These are phyloP conservation scores for Cephus sareptanus DNA, from an alignment of 2,888 invertebrate species.

Conservation along the genomic window DNA sequence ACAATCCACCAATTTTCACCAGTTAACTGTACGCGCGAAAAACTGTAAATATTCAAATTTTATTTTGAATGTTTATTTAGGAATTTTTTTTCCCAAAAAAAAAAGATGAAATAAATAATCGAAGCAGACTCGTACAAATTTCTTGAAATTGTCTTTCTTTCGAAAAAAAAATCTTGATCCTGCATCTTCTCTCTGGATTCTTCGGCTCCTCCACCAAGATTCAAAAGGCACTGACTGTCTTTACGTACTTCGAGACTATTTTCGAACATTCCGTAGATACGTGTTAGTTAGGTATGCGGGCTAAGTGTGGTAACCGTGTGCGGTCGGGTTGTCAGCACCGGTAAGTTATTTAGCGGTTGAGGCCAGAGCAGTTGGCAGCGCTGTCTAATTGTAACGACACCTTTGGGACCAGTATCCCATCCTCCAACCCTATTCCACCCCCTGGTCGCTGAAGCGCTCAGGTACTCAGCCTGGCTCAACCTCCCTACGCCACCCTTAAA, in stretches of 20 bases:
- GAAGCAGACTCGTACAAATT: not conserved
- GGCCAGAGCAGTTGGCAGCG: conserved; percentile 58
- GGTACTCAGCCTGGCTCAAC: conserved; percentile 30
- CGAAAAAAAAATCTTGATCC: not conserved
- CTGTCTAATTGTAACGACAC: conserved; percentile 65
- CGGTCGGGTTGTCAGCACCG: conserved; percentile 63
- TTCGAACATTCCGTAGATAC: conserved; percentile 1
- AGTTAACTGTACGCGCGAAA: not conserved
- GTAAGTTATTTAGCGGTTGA: conserved; percentile 64
- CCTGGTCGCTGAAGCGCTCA: conserved; percentile 48
- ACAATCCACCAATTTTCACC: not conserved
- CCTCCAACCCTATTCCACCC: conserved; percentile 40
- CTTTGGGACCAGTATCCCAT: conserved; percentile 52
- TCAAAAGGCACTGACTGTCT: not conserved
- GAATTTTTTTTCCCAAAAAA: not conserved
- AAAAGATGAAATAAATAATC: not conserved
- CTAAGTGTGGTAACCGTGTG: conserved; percentile 43
- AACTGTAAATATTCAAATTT: not conserved
- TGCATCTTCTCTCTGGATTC: not conserved
- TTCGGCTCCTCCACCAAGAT: not conserved
- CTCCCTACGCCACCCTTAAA: conserved; percentile 16
- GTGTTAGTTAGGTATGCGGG: conserved; percentile 31
- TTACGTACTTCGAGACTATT: not conserved
- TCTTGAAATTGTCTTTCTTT: not conserved
- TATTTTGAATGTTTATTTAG: not conserved